Percentiles rank a stretch among this genome's conserved stretches.
These are phyloP conservation scores for Thymelicus sylvestris DNA, from an alignment of 2,888 invertebrate genomes.

Conservation along the genomic window DNA sequence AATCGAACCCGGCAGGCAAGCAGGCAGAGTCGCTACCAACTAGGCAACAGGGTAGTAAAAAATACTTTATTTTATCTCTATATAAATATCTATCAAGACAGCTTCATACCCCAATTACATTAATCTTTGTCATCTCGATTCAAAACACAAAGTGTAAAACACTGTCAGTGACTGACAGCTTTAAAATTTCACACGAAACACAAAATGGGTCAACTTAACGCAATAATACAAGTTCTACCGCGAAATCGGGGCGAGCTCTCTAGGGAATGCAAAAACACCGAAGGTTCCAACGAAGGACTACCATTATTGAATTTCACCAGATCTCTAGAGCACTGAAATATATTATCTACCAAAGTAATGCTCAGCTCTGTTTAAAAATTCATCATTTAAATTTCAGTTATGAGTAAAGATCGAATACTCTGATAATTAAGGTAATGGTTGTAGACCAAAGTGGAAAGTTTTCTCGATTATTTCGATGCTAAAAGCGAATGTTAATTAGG, in stretches of 20 bases:
- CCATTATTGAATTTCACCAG: conserved; percentile 22
- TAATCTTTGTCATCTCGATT: conserved; percentile 28
- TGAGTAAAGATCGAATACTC: conserved; percentile 3
- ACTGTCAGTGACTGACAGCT: conserved; percentile 37
- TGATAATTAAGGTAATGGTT: conserved; percentile 5
- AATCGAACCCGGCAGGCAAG: too few species aligned
- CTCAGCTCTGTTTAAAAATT: conserved; percentile 4
- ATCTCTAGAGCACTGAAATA: conserved; percentile 19
- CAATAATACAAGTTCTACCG: conserved; percentile 40
- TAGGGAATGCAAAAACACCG: conserved; percentile 23
- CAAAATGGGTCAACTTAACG: conserved; percentile 41
- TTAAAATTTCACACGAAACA: conserved; percentile 38
- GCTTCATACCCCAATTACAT: conserved; percentile 28
- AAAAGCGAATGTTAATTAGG: conserved; percentile 2
- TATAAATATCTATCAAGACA: not conserved
- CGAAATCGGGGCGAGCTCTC: conserved; percentile 35
- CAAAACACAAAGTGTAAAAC: conserved; percentile 26
- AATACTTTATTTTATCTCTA: not conserved
- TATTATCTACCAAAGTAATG: conserved; percentile 3
- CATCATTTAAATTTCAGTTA: conserved; percentile 14
- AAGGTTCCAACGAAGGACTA: conserved; percentile 2
- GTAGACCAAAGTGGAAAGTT: conserved; percentile 2
- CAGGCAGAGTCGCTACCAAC: too few species aligned
- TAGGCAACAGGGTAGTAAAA: too few species aligned
- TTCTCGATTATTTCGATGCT: not conserved